A percentile compares a stretch with the other conserved stretches of the same genome.
These are phyloP conservation scores for Leuciscus waleckii DNA, from an alignment of 2,797 vertebrate genomes.

Conservation along the genomic window DNA sequence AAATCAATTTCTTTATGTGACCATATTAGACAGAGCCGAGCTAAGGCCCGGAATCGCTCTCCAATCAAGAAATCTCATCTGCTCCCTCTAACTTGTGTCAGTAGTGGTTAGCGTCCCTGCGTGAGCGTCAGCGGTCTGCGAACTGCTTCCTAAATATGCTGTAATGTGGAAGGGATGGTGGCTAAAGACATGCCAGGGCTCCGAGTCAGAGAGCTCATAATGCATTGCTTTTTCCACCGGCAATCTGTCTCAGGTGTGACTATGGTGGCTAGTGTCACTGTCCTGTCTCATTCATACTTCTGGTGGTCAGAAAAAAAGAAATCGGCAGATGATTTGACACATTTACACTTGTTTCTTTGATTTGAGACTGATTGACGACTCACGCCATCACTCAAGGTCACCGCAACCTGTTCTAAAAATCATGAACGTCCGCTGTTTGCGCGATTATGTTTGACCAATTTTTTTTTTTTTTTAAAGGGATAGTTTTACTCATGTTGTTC, in stretches of 20 bases:
- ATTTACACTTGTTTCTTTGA: constrained; percentile 45
- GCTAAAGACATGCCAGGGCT: constrained; percentile 69
- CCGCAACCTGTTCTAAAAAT: constrained; percentile 8
- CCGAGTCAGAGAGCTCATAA: constrained; percentile 61
- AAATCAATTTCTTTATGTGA: constrained; percentile 99
- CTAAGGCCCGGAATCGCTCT: constrained; percentile 89
- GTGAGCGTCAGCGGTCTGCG: constrained; percentile 73
- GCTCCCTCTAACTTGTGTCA: constrained; percentile 93
- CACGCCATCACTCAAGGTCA: constrained; percentile 1
- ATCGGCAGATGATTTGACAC: constrained; percentile 48
- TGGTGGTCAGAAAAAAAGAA: constrained; percentile 44
- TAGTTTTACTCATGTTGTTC: neutral
- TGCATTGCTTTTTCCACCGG: constrained; percentile 64
- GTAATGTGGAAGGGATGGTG: constrained; percentile 72
- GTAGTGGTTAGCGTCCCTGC: constrained; percentile 83
- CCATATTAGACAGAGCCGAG: constrained; percentile 98
- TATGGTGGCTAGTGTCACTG: constrained; percentile 62
- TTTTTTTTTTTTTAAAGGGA: neutral
- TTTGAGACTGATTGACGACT: constrained; percentile 37
- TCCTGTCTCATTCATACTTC: constrained; percentile 50
- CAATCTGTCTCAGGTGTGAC: constrained; percentile 68
- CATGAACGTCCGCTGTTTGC: neutral
- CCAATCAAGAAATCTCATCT: constrained; percentile 97
- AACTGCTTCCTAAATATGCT: constrained; percentile 77
- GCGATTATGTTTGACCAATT: neutral